Base-by-base conservation (phyloP, 1,140 invertebrate genomes). In the Macrocentrus cingulum region DNA sequence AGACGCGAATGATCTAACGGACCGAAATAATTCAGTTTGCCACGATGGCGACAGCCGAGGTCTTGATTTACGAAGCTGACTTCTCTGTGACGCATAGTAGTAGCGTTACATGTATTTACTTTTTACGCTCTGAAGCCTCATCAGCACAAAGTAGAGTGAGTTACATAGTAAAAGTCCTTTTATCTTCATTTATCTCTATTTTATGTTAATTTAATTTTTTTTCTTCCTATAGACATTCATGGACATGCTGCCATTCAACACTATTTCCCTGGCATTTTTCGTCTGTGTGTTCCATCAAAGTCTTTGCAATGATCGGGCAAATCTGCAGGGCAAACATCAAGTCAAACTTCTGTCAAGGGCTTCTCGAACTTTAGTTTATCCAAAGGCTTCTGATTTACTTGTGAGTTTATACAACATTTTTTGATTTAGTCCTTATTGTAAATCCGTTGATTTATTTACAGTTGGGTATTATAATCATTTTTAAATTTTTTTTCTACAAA, bases 311-410 rank as follows among this genome's bases (percentile, higher is more conserved):
- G 56, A 29, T 50, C 44, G 49, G 56, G 39, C 36, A 44, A 59
- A 62, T 53, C 36, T 29, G 23, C 19, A 11, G 42, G 32, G 23
- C 20, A 16, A 48, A 2, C 48, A 52, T 22, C 52, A 22, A 34
- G 34, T 25, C 11, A 57, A 51, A 25, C 29, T 49, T 32, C 49
- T 52, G 52, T 62, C 63, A 8, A 59, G 68, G 29, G 41, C 61
- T 52, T 64, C 56, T 39, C 72, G 74, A 42, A 66, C 57, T 22
- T 68, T 77, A 7, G 45, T 66, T 46, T 79, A 69, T 64, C 75
- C 70, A 5, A 42, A 56, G 1, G 32, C 65, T 1, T 65, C 71
- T 2, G 69, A 57, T 16, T 53, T 79, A 36, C 55, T 78, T 69
- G 77, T 78, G 67, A 48, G 69, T 64, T 59, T 44, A 42, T 34